Percentiles rank a stretch among this genome's conserved stretches.
phyloP scores from a whole-genome alignment of 2,888 invertebrate species.

The Pegoplata infirma region DNA sequence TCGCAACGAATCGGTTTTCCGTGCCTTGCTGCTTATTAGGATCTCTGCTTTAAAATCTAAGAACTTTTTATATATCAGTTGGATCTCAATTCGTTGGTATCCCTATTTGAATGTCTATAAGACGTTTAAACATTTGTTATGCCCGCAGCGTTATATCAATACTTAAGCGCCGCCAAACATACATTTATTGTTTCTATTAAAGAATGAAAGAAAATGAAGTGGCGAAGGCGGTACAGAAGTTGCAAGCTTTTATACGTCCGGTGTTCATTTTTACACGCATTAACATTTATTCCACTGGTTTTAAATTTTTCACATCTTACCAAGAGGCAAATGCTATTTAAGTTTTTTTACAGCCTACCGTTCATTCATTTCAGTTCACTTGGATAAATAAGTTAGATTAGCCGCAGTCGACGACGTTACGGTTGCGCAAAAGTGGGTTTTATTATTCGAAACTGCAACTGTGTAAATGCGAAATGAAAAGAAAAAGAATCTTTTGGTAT shows the following conservation, averaged over 20 bases:
- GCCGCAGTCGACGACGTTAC: conserved; percentile 13
- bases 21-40: no score
- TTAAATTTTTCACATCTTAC: conserved; percentile 31
- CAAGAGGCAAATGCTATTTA: conserved; percentile 11
- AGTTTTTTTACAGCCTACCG: conserved; percentile 39
- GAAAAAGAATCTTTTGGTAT: conserved; percentile 34
- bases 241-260: conserved; percentile 39
- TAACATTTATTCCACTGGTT: conserved; percentile 22
- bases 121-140: not conserved
- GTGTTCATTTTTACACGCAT: conserved; percentile 16
- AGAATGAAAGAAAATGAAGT: conserved; percentile 34
- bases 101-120: not conserved
- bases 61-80: no score
- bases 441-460: conserved; percentile 71
- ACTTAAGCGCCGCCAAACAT: conserved; percentile 52
- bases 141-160: conserved; percentile 17
- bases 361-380: conserved; percentile 8
- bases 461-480: conserved; percentile 66
- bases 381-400: conserved; percentile 30
- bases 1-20: no score
- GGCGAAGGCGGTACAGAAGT: conserved; percentile 50
- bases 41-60: no score
- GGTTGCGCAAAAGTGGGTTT: conserved; percentile 38
- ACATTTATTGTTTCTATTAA: conserved; percentile 1
- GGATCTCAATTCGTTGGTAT: conserved; percentile 21